Conservation (phyloP, 1,140 invertebrate genomes). For the Goniozus legneri region DNA sequence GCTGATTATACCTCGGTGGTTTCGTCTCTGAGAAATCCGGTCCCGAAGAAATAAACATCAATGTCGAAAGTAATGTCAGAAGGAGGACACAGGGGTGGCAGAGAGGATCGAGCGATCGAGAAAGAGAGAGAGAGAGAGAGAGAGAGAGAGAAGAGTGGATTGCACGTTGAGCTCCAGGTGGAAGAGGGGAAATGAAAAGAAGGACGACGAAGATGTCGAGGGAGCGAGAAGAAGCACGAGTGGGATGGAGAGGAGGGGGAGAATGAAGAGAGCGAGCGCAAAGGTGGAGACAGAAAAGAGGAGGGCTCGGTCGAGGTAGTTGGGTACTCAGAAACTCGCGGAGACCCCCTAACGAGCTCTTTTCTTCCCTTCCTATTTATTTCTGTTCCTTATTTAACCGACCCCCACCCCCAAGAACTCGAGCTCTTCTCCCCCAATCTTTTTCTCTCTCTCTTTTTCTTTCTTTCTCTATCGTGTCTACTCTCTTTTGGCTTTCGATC, state of each 20-base stretch:
- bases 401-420: slow-evolving; percentile 22
- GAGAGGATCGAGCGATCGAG: slow-evolving; percentile 7
- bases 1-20: background rate
- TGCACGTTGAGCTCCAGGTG: too few species aligned
- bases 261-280: slow-evolving; percentile 24
- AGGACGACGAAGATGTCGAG: background rate
- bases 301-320: slow-evolving; percentile 39
- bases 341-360: slow-evolving; percentile 53
- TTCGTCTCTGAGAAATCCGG: slow-evolving; percentile 1
- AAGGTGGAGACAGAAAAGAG: slow-evolving; percentile 7
- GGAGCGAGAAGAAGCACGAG: background rate
- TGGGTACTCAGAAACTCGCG: slow-evolving; percentile 48
- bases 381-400: slow-evolving; percentile 54
- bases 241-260: slow-evolving; percentile 3
- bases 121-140: slow-evolving; percentile 12
- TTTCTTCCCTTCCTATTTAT: slow-evolving; percentile 55
- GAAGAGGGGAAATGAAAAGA: too few species aligned
- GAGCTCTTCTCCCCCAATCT: slow-evolving; percentile 6
- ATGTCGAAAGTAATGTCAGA: slow-evolving; percentile 35
- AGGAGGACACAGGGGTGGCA: slow-evolving; percentile 19
- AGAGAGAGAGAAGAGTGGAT: slow-evolving; percentile 18
- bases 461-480: slow-evolving; percentile 14
- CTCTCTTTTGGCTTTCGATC: slow-evolving; percentile 4
- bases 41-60: slow-evolving; percentile 27
- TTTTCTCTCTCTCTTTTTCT: slow-evolving; percentile 19